Percentiles rank a stretch among this genome's conserved stretches.
Conservation (phyloP, 2,888 invertebrate species). For the Masnerella sp. region DNA sequence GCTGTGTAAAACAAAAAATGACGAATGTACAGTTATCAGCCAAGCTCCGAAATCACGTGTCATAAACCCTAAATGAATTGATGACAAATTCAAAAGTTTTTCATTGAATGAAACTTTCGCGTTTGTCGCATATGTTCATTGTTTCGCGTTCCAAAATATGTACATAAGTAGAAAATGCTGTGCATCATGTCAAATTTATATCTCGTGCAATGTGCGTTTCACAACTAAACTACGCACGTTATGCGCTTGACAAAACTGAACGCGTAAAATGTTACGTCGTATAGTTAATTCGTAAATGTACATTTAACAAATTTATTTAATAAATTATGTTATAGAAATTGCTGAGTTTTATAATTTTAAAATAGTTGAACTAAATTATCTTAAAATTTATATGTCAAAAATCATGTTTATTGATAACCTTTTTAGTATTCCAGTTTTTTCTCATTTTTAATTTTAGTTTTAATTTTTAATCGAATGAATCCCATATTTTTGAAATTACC, state of each 20-base stretch:
- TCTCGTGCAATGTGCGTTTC: not conserved
- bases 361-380: too few species aligned
- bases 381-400: too few species aligned
- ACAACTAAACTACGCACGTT: not conserved
- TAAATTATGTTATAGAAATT: slow-evolving; percentile 58
- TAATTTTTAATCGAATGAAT: too few species aligned
- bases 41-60: too few species aligned
- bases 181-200: slow-evolving; percentile 8
- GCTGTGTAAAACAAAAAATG: not conserved
- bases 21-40: slow-evolving; percentile 30
- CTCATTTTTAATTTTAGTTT: too few species aligned
- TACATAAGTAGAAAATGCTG: slow-evolving; percentile 45
- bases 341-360: too few species aligned
- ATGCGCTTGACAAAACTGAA: slow-evolving; percentile 9
- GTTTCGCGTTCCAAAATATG: slow-evolving; percentile 39
- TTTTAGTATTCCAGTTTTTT: too few species aligned
- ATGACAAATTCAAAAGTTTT: not conserved
- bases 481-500: too few species aligned
- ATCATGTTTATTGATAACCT: too few species aligned
- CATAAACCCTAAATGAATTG: not conserved
- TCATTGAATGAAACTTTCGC: not conserved
- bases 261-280: slow-evolving; percentile 24
- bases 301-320: slow-evolving; percentile 58
- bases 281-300: slow-evolving; percentile 52
- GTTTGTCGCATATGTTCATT: slow-evolving; percentile 13